Conservation (phyloP, 2,888 invertebrate genomes). For the Macrophya annulata region DNA sequence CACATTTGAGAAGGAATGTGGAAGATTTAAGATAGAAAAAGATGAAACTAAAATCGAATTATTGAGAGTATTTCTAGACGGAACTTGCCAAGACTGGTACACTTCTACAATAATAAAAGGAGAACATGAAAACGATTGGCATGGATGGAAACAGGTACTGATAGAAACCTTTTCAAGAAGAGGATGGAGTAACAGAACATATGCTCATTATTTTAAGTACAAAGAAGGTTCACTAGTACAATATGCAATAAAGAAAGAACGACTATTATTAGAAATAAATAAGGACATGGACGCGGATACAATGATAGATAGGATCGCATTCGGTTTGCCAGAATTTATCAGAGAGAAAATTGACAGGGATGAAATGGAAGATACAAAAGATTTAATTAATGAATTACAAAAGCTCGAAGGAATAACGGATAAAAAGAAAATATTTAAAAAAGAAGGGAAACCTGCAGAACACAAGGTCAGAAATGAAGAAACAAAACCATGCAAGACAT, state of each 20-base stretch:
- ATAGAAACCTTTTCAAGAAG: conserved; percentile 58
- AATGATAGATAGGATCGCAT: conserved; percentile 49
- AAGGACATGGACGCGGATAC: conserved; percentile 48
- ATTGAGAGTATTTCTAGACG: conserved; percentile 44
- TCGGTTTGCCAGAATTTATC: conserved; percentile 58
- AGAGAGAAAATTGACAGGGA: conserved; percentile 59
- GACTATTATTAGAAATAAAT: conserved; percentile 58
- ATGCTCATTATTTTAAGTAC: conserved; percentile 60
- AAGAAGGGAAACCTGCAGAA: conserved; percentile 47
- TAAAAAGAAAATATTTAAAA: conserved; percentile 41
- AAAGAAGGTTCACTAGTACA: conserved; percentile 60
- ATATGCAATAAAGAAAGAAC: conserved; percentile 62
- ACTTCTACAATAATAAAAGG: conserved; percentile 57
- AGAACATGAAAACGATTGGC: conserved; percentile 57
- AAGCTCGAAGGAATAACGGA: conserved; percentile 36
- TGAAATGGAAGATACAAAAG: conserved; percentile 46
- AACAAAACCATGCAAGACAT: conserved; percentile 49
- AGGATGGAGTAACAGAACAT: conserved; percentile 60
- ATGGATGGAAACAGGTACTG: conserved; percentile 60
- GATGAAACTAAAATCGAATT: conserved; percentile 43
- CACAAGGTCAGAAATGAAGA: conserved; percentile 40
- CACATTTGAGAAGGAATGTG: conserved; percentile 60
- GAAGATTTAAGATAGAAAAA: conserved; percentile 55
- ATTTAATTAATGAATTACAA: conserved; percentile 47
- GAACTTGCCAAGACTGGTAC: conserved; percentile 59